Evolutionary conservation across 37 sponge, comb jelly and placozoan species (phyloP).

Genomic region (Hormiphora californensis): DNA sequence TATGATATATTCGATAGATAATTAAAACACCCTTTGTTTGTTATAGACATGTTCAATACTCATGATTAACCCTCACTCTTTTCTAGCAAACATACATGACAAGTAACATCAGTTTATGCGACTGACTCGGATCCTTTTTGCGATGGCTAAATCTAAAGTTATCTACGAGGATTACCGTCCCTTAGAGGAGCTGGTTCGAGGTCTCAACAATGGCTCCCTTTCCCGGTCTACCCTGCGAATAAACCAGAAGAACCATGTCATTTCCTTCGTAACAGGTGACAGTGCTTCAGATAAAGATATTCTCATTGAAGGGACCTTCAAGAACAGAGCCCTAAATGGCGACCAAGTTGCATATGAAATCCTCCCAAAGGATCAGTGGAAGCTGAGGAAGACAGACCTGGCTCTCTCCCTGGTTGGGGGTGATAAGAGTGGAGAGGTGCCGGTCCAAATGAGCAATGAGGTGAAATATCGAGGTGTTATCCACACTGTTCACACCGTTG

Average conservation of each 20-base stretch:
- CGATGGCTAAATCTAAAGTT: neutral
- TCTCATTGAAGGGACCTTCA: neutral
- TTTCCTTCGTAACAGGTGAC: neutral
- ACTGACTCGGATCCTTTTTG: neutral
- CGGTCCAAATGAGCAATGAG: neutral
- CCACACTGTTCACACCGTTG: neutral
- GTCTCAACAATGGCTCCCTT: neutral
- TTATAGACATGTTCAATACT: no score
- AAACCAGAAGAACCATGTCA: neutral
- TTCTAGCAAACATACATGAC: no score
- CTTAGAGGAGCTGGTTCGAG: neutral
- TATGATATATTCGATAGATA: no score
- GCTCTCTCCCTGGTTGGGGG: neutral
- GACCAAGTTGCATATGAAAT: conserved; percentile 73
- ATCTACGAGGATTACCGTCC: neutral
- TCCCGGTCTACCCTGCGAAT: neutral
- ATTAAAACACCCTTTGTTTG: no score
- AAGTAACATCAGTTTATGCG: no score
- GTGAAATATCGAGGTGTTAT: neutral
- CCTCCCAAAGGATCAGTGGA: conserved; percentile 54
- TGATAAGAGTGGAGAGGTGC: neutral
- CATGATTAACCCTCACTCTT: no score
- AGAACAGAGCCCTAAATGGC: conserved; percentile 73
- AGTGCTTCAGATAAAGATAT: neutral
- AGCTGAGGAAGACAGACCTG: neutral